A percentile compares a stretch with the other conserved stretches of the same genome.
phyloP scores from a whole-genome alignment of 2,797 vertebrate species.

The Myiothlypis coronata region DNA sequence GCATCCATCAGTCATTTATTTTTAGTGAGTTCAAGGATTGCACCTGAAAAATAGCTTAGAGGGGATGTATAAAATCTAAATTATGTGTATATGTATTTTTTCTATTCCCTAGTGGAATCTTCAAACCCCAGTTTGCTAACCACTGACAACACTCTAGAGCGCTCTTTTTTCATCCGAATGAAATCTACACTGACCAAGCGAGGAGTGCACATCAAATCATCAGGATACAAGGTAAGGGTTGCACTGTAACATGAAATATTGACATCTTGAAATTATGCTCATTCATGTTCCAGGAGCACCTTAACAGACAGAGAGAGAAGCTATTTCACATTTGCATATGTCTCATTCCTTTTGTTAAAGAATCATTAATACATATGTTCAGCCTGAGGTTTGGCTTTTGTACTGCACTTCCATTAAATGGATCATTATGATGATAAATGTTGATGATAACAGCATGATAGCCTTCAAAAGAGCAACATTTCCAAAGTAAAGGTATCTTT shows the following conservation, averaged over 20 bases:
- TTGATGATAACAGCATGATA: neutral
- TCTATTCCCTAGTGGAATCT: slow-evolving; percentile 87
- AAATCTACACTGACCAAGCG: slow-evolving; percentile 98
- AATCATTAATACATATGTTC: neutral
- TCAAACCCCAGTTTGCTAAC: slow-evolving; percentile 91
- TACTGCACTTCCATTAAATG: neutral
- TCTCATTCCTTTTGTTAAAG: neutral
- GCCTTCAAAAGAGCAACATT: neutral
- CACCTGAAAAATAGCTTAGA: slow-evolving; percentile 67
- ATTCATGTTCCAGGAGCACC: neutral
- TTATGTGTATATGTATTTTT: slow-evolving; percentile 69
- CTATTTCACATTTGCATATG: neutral
- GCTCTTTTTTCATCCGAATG: slow-evolving; percentile 98
- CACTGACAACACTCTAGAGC: slow-evolving; percentile 90
- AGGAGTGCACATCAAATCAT: slow-evolving; percentile 99
- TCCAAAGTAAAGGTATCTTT: slow-evolving; percentile 1
- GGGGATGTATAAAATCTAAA: slow-evolving; percentile 60
- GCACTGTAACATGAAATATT: neutral
- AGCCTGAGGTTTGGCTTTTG: neutral
- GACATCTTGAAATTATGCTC: neutral
- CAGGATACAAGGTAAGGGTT: slow-evolving; percentile 92
- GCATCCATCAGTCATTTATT: slow-evolving; percentile 75
- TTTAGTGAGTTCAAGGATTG: slow-evolving; percentile 73
- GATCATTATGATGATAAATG: neutral
- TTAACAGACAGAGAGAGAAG: neutral